These are phyloP conservation scores for Caenorhabditis doughertyi DNA, from an alignment of 2,888 invertebrate genomes.

Conservation along the genomic window DNA sequence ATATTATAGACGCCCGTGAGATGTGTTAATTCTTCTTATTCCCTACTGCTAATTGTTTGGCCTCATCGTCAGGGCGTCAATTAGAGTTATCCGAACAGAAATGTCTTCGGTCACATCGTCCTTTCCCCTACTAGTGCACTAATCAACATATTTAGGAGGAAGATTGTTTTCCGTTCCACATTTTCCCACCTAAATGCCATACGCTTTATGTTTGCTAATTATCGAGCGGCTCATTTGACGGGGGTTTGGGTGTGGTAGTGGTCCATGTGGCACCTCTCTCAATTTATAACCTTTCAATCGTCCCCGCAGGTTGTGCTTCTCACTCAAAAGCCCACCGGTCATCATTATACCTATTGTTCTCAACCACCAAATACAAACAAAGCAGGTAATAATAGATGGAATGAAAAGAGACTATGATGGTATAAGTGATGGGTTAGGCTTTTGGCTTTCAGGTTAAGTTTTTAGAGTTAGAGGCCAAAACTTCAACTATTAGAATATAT, in stretches of 20 bases:
- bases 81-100: constrained; percentile 28
- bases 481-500: too few species aligned
- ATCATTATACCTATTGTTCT: not conserved
- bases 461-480: too few species aligned
- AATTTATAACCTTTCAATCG: constrained; percentile 48
- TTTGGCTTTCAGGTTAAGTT: too few species aligned
- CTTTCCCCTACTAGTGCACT: constrained; percentile 36
- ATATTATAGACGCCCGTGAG: constrained; percentile 29
- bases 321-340: constrained; percentile 18
- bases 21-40: constrained; percentile 39
- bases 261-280: constrained; percentile 32
- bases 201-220: constrained; percentile 63
- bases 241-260: constrained; percentile 26
- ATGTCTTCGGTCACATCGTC: constrained; percentile 25
- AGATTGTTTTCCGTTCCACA: constrained; percentile 22
- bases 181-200: constrained; percentile 19
- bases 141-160: constrained; percentile 47
- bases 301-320: constrained; percentile 6
- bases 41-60: constrained; percentile 38
- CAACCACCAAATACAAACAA: not conserved
- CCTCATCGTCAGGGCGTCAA: constrained; percentile 31
- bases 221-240: constrained; percentile 41
- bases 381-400: not conserved
- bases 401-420: too few species aligned
- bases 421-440: too few species aligned